Evolutionary conservation across 2,797 vertebrate species (phyloP), one percentile per base, ranked within the genome.

Genomic region (Liparis tanakae): DNA sequence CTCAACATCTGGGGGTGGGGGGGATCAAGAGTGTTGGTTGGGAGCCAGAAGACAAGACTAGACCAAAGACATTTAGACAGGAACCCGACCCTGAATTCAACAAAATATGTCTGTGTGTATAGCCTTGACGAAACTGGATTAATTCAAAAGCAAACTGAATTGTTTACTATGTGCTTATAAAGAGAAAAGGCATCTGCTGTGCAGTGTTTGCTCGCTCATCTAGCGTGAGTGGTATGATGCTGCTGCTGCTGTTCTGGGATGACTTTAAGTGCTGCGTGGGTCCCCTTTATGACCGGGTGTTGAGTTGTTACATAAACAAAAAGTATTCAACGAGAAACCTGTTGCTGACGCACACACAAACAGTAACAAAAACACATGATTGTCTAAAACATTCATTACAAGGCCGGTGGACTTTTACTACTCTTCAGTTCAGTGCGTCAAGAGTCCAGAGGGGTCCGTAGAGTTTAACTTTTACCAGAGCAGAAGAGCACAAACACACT

Each of bases 1-100:
- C 86, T 90, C 92, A 93, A 93, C 91, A 94, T 93, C 91, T 92
- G 92, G 88, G 87, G 85, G 83, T 72, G 20, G 12, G 62, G 74
- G 68, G 65, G 76, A 83, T 68, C 80, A 48, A 74, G 43, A 71
- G 37, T 53, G 56, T 69, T 12, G 2, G 60, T 14, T n/a, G 65
- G 66, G 55, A 76, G 74, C 72, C 85, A 72, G 61, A 44, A 58
- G 87, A 33, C 37, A 1, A n/a, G 68, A 57, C 74, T 70, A 18
- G 74, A 56, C 72, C 70, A 61, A 74, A 36, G 76, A 30, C 25
- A 30, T 63, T 72, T 37, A 65, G 60, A 64, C 54, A 73, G 63
- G 74, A 83, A 84, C 62, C 13, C 25, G 14, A 7, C 3, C 79
- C 65, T 72, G 61, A 63, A 84, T 8, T 25, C 53, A 59, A 70